Evolutionary conservation across 2,888 invertebrate genomes (phyloP).

Genomic region (Diarsia rubi): DNA sequence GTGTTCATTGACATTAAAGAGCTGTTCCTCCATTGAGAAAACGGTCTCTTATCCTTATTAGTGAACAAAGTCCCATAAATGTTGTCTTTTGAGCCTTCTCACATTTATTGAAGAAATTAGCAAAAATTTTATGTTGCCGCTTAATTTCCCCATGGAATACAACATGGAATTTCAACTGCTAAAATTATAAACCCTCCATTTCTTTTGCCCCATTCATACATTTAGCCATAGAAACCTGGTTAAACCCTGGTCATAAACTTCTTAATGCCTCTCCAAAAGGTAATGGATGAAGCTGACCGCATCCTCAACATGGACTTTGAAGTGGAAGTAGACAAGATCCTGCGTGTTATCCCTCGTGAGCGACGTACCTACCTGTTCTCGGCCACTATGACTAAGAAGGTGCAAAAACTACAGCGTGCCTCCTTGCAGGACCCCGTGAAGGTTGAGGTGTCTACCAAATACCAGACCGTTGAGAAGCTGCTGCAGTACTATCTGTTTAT

Average conservation of each 20-base stretch:
- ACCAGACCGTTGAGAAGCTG: constrained; percentile 99
- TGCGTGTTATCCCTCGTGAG: constrained; percentile 97
- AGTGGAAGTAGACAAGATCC: constrained; percentile 98
- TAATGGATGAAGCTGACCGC: constrained; percentile 99
- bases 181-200: not conserved
- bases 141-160: not conserved
- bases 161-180: not conserved
- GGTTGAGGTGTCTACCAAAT: constrained; percentile 98
- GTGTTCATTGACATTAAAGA: too few species aligned
- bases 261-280: constrained; percentile 83
- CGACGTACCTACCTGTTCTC: constrained; percentile 98
- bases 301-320: constrained; percentile 99
- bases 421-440: constrained; percentile 98
- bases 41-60: too few species aligned
- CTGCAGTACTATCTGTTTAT: constrained; percentile 98
- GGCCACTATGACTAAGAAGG: constrained; percentile 99
- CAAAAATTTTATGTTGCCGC: not conserved
- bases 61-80: too few species aligned
- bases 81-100: too few species aligned
- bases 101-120: not conserved
- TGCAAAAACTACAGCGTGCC: constrained; percentile 98
- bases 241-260: not conserved
- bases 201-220: not conserved
- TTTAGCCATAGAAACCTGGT: not conserved
- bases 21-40: too few species aligned